Conservation (phyloP, 2,113 vertebrate genomes). For the Pseudolaguvia tuberculata region DNA sequence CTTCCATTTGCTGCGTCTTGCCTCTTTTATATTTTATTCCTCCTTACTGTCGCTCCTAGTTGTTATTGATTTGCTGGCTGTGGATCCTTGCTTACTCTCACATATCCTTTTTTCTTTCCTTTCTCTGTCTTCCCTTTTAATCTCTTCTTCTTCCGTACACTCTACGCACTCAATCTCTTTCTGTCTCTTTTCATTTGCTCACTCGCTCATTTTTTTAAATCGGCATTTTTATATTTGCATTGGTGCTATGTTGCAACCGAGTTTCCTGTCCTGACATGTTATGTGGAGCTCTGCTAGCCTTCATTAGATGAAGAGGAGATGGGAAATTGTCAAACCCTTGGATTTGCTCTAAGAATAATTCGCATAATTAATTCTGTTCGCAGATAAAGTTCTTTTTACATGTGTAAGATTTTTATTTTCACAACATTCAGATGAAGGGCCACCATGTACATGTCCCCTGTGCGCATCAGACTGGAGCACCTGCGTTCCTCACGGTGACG, state of each 20-base stretch:
- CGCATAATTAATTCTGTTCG: neutral
- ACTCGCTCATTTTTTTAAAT: conserved; percentile 22
- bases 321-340: conserved; percentile 5
- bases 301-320: neutral
- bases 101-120: conserved; percentile 50
- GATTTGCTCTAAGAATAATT: neutral
- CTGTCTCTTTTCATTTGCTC: neutral
- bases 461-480: conserved; percentile 88
- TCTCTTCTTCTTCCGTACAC: conserved; percentile 27
- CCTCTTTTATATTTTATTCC: conserved; percentile 7
- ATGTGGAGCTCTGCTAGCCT: conserved; percentile 2
- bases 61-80: conserved; percentile 29
- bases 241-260: conserved; percentile 27
- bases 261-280: conserved; percentile 3
- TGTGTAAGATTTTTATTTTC: conserved; percentile 19
- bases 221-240: conserved; percentile 28
- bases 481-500: conserved; percentile 85
- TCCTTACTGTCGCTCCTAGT: conserved; percentile 22
- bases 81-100: conserved; percentile 12
- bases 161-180: neutral
- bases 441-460: conserved; percentile 86
- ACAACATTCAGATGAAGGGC: conserved; percentile 71
- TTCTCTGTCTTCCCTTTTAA: conserved; percentile 36
- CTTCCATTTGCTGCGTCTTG: conserved; percentile 17
- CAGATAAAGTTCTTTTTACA: neutral